These are phyloP conservation scores for Epinephelus fuscoguttatus DNA, from an alignment of 2,113 vertebrate genomes.

Conservation along the genomic window DNA sequence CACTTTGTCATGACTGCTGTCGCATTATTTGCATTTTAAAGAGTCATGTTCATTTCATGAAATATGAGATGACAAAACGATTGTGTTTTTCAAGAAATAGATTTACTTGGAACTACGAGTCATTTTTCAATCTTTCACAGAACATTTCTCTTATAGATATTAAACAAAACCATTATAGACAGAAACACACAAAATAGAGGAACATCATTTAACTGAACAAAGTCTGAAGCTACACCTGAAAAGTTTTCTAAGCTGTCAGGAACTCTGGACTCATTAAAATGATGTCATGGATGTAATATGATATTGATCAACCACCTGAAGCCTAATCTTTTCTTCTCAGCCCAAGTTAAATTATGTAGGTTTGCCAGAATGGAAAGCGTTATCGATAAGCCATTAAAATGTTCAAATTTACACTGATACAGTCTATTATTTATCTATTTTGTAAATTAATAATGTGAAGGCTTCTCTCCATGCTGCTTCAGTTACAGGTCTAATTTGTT, in stretches of 20 bases:
- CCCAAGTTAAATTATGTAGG: conserved; percentile 11
- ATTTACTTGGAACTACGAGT: not conserved
- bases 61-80: not conserved
- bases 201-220: not conserved
- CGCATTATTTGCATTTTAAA: conserved; percentile 11
- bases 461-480: not conserved
- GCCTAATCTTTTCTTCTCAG: conserved; percentile 1
- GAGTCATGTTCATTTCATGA: not conserved
- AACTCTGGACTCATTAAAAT: conserved; percentile 17
- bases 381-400: conserved; percentile 39
- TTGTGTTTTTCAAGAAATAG: not conserved
- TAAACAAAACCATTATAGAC: not conserved
- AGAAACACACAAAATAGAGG: no score
- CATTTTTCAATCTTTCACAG: not conserved
- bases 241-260: not conserved
- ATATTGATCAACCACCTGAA: conserved; percentile 29
- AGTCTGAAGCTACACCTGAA: not conserved
- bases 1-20: not conserved
- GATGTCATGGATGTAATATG: conserved; percentile 27
- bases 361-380: conserved; percentile 6
- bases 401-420: conserved; percentile 16
- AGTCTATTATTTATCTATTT: conserved; percentile 3
- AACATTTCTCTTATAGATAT: not conserved
- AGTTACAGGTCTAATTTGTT: not conserved
- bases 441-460: conserved; percentile 7